These are phyloP conservation scores for Trichonephila inaurata DNA, from an alignment of 1,140 invertebrate species.

Conservation along the genomic window DNA sequence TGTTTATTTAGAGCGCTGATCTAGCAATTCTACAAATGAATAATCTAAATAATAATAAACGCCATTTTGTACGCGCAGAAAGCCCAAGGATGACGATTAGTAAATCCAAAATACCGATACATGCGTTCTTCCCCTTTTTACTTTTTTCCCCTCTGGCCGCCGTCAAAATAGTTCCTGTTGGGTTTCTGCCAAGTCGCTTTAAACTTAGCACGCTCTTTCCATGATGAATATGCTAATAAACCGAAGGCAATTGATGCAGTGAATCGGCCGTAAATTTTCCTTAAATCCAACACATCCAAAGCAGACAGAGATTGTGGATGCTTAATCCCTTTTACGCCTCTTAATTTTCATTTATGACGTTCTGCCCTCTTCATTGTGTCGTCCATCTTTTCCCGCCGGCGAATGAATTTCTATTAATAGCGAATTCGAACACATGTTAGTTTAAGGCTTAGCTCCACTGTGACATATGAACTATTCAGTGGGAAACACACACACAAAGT, in stretches of 20 bases:
- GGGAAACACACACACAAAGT: too few relatives aligned
- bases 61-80: neutral
- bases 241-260: slow-evolving; percentile 19
- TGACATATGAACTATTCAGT: neutral
- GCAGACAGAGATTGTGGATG: slow-evolving; percentile 27
- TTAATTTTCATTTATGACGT: slow-evolving; percentile 32
- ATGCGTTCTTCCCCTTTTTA: neutral
- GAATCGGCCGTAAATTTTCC: slow-evolving; percentile 29
- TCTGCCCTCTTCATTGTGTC: slow-evolving; percentile 2
- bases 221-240: slow-evolving; percentile 57
- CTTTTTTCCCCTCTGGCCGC: neutral
- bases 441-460: neutral
- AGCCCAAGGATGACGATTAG: neutral
- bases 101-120: slow-evolving; percentile 16
- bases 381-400: neutral
- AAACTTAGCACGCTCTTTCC: slow-evolving; percentile 14
- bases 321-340: slow-evolving; percentile 30
- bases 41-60: neutral
- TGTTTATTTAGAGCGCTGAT: neutral
- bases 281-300: slow-evolving; percentile 16
- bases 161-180: slow-evolving; percentile 60
- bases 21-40: neutral
- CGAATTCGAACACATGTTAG: neutral
- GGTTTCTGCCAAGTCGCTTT: slow-evolving; percentile 33
- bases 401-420: neutral